A percentile compares a stretch with the other conserved stretches of the same genome.
phyloP scores from a whole-genome alignment of 1,140 invertebrate genomes.

The Dendroctonus ponderosae region DNA sequence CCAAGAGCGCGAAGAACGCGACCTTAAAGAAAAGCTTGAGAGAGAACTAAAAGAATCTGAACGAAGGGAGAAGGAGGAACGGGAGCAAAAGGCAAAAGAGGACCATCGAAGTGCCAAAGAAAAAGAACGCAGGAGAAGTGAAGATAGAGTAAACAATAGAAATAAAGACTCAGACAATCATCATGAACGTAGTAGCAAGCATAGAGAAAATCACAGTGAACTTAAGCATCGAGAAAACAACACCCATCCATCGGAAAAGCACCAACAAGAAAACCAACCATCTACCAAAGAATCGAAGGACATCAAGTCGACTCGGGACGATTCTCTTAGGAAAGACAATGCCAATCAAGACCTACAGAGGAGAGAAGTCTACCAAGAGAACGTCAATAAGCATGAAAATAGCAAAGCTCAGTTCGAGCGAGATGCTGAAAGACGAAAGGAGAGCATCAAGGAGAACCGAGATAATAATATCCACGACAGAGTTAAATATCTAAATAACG shows the following conservation, averaged over 20 bases:
- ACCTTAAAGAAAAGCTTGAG: conserved; percentile 43
- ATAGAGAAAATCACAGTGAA: conserved; percentile 48
- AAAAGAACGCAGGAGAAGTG: conserved; percentile 47
- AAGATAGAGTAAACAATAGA: conserved; percentile 46
- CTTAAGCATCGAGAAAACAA: conserved; percentile 43
- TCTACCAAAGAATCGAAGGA: conserved; percentile 41
- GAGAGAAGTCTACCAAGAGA: conserved; percentile 29
- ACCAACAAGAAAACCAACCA: conserved; percentile 27
- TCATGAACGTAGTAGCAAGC: conserved; percentile 42
- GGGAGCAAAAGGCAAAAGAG: conserved; percentile 42
- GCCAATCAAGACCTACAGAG: conserved; percentile 28
- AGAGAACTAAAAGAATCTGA: conserved; percentile 43
- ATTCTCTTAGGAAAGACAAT: conserved; percentile 1
- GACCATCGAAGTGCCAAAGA: conserved; percentile 35
- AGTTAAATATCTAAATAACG: conserved; percentile 39
- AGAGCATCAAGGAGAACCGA: conserved; percentile 50
- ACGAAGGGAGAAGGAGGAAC: conserved; percentile 42
- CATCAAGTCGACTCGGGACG: conserved; percentile 29
- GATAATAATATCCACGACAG: conserved; percentile 49
- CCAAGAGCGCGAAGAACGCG: conserved; percentile 40
- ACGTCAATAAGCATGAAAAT: conserved; percentile 38
- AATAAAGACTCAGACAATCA: conserved; percentile 48
- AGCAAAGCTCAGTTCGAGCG: conserved; percentile 39
- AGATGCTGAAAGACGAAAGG: conserved; percentile 45
- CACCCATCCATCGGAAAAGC: conserved; percentile 16